Conservation (phyloP, 2,113 vertebrate species). For the Regulus satrapa region DNA sequence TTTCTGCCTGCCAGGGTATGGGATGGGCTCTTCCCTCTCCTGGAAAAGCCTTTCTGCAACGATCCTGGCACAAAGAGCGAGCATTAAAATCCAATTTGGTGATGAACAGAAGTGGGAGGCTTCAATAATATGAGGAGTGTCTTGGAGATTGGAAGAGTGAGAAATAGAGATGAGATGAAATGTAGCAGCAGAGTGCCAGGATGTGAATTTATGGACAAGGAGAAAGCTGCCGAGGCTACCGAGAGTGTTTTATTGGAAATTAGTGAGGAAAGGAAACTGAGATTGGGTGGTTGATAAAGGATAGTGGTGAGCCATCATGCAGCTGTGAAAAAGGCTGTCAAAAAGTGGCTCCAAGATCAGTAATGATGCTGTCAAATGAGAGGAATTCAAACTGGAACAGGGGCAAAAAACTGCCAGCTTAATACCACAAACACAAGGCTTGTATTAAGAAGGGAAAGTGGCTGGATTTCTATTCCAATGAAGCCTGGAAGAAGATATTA, state of each 20-base stretch:
- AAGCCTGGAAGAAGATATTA: background rate
- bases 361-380: background rate
- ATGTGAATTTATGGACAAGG: background rate
- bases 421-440: background rate
- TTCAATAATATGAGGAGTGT: background rate
- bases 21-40: background rate
- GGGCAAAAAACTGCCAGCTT: background rate
- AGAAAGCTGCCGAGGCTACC: background rate
- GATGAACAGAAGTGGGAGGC: background rate
- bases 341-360: background rate
- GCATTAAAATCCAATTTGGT: background rate
- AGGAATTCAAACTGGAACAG: background rate
- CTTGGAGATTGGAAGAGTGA: background rate
- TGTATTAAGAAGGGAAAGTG: background rate
- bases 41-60: background rate
- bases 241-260: background rate
- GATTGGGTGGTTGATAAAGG: background rate
- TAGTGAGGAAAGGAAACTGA: background rate
- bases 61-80: background rate
- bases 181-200: background rate
- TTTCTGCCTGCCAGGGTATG: background rate
- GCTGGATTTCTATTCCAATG: background rate
- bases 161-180: background rate
- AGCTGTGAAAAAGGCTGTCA: background rate
- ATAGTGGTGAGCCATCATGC: background rate